Evolutionary conservation across 2,797 vertebrate genomes (phyloP).

Genomic region (Trachurus trachurus): DNA sequence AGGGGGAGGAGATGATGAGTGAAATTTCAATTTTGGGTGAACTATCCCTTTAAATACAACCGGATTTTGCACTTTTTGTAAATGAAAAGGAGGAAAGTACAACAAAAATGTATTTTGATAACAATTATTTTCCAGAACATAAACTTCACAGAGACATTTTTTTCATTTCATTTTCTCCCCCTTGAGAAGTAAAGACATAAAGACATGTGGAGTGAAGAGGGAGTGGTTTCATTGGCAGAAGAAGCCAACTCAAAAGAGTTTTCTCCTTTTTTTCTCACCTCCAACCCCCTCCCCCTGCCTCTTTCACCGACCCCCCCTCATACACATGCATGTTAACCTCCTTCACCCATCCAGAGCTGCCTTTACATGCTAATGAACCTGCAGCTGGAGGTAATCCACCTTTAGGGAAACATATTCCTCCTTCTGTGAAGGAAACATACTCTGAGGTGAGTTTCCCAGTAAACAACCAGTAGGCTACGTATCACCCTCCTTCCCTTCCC

Average conservation of each 20-base stretch:
- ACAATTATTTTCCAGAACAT: too few relatives aligned
- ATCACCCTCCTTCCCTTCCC: neutral
- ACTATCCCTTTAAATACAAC: too few relatives aligned
- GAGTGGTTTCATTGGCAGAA: too few relatives aligned
- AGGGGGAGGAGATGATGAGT: too few relatives aligned
- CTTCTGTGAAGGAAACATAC: neutral
- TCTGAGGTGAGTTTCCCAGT: neutral
- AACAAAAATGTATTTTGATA: too few relatives aligned
- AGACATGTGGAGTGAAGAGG: too few relatives aligned
- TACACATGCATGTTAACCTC: slow-evolving; percentile 38
- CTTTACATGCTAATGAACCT: slow-evolving; percentile 59
- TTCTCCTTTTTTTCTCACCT: neutral
- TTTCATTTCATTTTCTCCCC: too few relatives aligned
- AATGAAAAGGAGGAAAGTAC: too few relatives aligned
- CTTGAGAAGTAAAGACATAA: too few relatives aligned
- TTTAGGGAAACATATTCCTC: neutral
- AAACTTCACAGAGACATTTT: too few relatives aligned
- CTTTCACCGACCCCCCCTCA: neutral
- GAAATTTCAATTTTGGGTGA: too few relatives aligned
- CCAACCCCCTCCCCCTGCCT: neutral
- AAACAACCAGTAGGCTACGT: neutral
- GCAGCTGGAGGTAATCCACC: slow-evolving; percentile 14
- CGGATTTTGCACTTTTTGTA: too few relatives aligned
- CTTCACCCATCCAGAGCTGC: neutral
- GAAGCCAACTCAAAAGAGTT: neutral